Evolutionary conservation across 2,113 vertebrate genomes (phyloP).

Genomic region (Platycercus adscitus): DNA sequence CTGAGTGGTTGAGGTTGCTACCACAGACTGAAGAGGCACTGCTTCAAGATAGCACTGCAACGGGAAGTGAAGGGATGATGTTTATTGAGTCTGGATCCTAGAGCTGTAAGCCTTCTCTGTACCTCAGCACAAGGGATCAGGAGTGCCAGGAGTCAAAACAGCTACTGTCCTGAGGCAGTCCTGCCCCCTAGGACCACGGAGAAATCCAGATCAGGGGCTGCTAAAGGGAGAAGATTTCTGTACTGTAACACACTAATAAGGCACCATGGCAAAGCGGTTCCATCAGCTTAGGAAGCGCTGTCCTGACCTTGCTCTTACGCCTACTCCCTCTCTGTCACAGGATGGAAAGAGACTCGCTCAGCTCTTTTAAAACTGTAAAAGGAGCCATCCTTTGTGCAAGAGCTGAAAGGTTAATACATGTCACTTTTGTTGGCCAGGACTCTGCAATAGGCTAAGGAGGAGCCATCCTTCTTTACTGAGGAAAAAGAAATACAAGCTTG

Average conservation of each 20-base stretch:
- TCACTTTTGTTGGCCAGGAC: neutral
- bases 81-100: neutral
- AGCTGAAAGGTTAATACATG: constrained; percentile 40
- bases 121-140: neutral
- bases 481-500: neutral
- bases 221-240: neutral
- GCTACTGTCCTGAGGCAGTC: neutral
- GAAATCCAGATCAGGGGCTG: rapidly evolving
- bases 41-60: neutral
- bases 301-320: constrained; percentile 47
- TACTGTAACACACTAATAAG: neutral
- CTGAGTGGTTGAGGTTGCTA: neutral
- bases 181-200: neutral
- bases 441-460: neutral
- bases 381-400: constrained; percentile 48
- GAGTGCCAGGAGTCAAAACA: neutral
- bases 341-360: constrained; percentile 23
- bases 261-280: neutral
- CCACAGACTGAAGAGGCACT: neutral
- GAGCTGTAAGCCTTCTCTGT: neutral
- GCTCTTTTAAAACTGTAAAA: constrained; percentile 50
- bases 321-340: constrained; percentile 55
- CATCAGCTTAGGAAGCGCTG: constrained; percentile 28
- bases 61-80: neutral
- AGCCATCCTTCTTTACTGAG: neutral